These are phyloP conservation scores for Copidosoma aretas DNA, from an alignment of 2,888 invertebrate genomes.

Conservation along the genomic window DNA sequence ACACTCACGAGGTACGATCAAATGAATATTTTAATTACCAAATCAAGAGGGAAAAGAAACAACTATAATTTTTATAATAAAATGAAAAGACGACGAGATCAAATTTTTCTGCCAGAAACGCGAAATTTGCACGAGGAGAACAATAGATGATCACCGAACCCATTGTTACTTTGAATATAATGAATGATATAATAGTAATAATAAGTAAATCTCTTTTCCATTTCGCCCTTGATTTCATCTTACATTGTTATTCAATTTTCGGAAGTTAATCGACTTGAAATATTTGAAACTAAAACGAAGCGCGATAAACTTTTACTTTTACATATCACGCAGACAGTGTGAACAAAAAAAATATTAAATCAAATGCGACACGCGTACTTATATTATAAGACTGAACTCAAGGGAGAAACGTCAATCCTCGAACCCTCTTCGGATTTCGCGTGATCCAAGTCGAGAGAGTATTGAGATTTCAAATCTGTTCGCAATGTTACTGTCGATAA, in stretches of 20 bases:
- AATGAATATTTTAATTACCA: conserved; percentile 34
- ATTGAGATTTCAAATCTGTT: not conserved
- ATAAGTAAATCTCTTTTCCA: conserved; percentile 17
- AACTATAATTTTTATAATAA: conserved; percentile 35
- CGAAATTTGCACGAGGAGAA: conserved; percentile 15
- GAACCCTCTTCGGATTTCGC: conserved; percentile 25
- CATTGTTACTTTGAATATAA: no score
- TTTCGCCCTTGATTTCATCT: conserved; percentile 31
- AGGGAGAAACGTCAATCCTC: conserved; percentile 25
- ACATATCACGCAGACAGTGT: conserved; percentile 31
- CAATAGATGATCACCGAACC: no score
- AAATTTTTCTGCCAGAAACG: conserved; percentile 18
- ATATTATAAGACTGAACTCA: conserved; percentile 32
- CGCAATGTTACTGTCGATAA: not conserved
- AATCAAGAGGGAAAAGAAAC: conserved; percentile 4
- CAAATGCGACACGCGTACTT: not conserved
- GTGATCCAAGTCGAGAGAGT: not conserved
- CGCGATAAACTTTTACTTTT: conserved; percentile 29
- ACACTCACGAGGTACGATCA: conserved; percentile 1
- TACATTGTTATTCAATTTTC: conserved; percentile 8
- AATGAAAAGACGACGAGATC: not conserved
- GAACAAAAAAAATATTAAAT: no score
- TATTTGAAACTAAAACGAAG: not conserved
- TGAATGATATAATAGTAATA: not conserved
- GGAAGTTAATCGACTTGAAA: not conserved